Conservation (phyloP, 2,797 vertebrate genomes). For the Oophaga sylvatica region DNA sequence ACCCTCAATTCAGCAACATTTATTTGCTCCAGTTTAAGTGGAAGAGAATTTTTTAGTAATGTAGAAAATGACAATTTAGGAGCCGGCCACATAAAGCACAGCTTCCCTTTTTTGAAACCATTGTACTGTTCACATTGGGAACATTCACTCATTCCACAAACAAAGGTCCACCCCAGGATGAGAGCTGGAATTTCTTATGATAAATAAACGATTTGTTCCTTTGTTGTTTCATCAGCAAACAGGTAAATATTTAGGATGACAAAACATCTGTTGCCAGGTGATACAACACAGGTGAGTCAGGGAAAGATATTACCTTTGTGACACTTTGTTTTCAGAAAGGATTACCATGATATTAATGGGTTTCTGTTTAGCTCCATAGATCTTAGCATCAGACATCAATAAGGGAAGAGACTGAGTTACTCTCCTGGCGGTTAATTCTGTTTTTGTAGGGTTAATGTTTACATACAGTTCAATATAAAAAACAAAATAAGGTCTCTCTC, state of each 20-base stretch:
- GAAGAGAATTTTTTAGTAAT: too few relatives aligned
- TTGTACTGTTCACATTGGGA: neutral
- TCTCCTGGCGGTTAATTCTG: too few relatives aligned
- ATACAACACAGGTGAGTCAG: slow-evolving; percentile 16
- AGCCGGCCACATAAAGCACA: neutral
- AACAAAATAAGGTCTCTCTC: neutral
- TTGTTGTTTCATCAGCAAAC: slow-evolving; percentile 13
- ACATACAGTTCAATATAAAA: neutral
- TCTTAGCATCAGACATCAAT: neutral
- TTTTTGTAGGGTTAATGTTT: neutral
- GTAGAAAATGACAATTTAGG: too few relatives aligned
- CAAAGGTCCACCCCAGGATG: neutral
- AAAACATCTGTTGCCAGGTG: slow-evolving; percentile 35
- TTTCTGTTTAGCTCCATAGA: slow-evolving; percentile 18
- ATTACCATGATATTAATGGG: slow-evolving; percentile 17
- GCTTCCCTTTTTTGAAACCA: neutral
- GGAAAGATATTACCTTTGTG: neutral
- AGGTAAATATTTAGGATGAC: slow-evolving; percentile 36
- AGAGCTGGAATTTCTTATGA: neutral
- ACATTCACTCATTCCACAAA: neutral
- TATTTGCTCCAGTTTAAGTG: too few relatives aligned
- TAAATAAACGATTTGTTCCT: slow-evolving; percentile 5
- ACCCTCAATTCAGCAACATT: too few relatives aligned
- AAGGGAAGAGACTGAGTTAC: neutral
- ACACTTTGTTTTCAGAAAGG: slow-evolving; percentile 2